These are phyloP conservation scores for Clistopyga incitator DNA, from an alignment of 2,888 invertebrate genomes.

Conservation along the genomic window DNA sequence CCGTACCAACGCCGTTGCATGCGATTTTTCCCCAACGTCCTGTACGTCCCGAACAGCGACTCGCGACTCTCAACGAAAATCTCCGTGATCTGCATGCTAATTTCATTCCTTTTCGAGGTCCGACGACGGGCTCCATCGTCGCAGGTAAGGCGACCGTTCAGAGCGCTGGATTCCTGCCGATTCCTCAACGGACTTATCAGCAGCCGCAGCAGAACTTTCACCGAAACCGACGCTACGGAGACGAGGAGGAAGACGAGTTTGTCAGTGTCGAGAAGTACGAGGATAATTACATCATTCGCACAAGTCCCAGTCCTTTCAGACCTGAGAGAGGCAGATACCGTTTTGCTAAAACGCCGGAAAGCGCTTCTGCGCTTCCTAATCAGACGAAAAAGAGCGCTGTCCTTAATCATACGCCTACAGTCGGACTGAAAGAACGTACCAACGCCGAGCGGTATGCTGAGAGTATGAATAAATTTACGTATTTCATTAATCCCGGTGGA, in stretches of 20 bases:
- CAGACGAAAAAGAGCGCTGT: not conserved
- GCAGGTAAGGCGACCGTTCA: slow-evolving; percentile 36
- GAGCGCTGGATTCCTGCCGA: slow-evolving; percentile 2
- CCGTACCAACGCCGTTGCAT: slow-evolving; percentile 60
- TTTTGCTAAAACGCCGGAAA: slow-evolving; percentile 2
- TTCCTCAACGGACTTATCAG: not conserved
- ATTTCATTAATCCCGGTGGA: slow-evolving; percentile 75
- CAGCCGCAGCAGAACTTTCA: slow-evolving; percentile 9
- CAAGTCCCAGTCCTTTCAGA: slow-evolving; percentile 80
- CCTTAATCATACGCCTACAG: not conserved
- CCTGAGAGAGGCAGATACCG: slow-evolving; percentile 75
- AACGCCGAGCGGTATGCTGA: not conserved
- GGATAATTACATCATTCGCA: slow-evolving; percentile 77
- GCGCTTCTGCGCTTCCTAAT: not conserved
- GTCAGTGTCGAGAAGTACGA: slow-evolving; percentile 78
- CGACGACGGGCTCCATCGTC: slow-evolving; percentile 16
- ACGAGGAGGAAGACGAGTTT: slow-evolving; percentile 78
- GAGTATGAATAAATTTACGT: slow-evolving; percentile 76
- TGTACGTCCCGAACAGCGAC: slow-evolving; percentile 37
- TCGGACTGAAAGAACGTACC: not conserved
- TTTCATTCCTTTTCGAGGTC: slow-evolving; percentile 3
- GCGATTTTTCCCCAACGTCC: slow-evolving; percentile 53
- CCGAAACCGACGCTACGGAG: slow-evolving; percentile 15
- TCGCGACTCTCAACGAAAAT: slow-evolving; percentile 26
- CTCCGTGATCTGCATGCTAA: slow-evolving; percentile 3